Conservation (phyloP, 64 coral and sea anemone genomes). For the Pocillopora verrucosa region DNA sequence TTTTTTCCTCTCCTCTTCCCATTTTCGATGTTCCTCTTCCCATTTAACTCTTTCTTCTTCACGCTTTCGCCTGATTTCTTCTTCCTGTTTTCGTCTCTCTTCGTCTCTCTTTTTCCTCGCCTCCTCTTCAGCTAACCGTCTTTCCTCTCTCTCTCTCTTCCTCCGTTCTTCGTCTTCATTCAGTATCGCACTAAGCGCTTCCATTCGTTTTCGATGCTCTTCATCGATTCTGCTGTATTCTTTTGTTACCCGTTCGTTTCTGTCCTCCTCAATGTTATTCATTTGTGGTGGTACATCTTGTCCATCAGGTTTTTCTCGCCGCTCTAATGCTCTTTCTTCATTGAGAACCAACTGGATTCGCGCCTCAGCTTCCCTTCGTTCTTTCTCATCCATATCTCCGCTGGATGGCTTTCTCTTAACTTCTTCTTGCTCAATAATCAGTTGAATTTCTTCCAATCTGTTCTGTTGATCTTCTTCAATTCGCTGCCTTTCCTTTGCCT, state of each 20-base stretch:
- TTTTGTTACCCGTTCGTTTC: background rate
- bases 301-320: constrained; percentile 36
- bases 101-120: constrained; percentile 20
- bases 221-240: constrained; percentile 35
- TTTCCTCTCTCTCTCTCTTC: constrained; percentile 11
- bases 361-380: constrained; percentile 10
- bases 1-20: constrained; percentile 47
- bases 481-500: constrained; percentile 21
- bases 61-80: constrained; percentile 7
- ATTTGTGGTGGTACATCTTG: background rate
- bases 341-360: constrained; percentile 9
- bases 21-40: constrained; percentile 41
- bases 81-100: constrained; percentile 24
- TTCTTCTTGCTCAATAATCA: constrained; percentile 26
- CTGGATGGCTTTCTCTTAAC: background rate
- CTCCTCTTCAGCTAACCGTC: background rate
- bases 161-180: constrained; percentile 21
- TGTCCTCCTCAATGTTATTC: background rate
- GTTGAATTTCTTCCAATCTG: constrained; percentile 32
- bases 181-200: background rate
- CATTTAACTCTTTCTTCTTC: constrained; percentile 35
- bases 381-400: constrained; percentile 5
- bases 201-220: constrained; percentile 29
- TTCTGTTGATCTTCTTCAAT: constrained; percentile 38
- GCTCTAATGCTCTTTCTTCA: constrained; percentile 5